Conservation (phyloP, 2,797 vertebrate species). For the Enteromius afrohamiltoni region DNA sequence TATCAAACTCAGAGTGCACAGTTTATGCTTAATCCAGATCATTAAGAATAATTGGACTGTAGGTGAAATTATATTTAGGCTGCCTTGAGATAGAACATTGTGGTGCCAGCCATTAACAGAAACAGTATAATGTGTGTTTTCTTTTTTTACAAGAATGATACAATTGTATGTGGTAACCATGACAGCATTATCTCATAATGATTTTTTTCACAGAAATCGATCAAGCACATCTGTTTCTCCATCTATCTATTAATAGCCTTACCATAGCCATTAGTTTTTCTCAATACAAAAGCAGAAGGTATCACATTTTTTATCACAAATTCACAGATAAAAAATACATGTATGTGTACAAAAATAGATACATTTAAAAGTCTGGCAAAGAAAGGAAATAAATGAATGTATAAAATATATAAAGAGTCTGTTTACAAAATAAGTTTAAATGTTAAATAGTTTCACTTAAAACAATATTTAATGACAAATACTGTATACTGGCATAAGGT, state of each 20-base stretch:
- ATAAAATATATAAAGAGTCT: neutral
- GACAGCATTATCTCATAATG: neutral
- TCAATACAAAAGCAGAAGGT: too few relatives aligned
- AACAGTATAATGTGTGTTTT: neutral
- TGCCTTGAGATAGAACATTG: neutral
- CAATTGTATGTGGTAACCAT: neutral
- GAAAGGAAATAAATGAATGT: neutral
- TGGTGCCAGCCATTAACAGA: neutral
- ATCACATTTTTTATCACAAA: neutral
- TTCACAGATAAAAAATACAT: neutral
- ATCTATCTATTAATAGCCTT: neutral
- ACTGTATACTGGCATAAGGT: neutral
- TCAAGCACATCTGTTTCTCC: conserved; percentile 3
- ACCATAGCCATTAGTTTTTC: neutral
- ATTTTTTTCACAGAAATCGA: neutral
- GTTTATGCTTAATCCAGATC: neutral
- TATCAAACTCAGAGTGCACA: neutral
- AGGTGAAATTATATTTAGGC: neutral
- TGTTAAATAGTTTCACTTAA: neutral
- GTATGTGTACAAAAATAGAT: neutral
- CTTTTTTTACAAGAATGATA: neutral
- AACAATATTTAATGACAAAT: neutral
- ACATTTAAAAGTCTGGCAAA: neutral
- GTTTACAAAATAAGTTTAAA: neutral
- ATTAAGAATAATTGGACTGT: conserved; percentile 3